Evolutionary conservation across 1,140 invertebrate species (phyloP).

Genomic region (Drosophila hydei): DNA sequence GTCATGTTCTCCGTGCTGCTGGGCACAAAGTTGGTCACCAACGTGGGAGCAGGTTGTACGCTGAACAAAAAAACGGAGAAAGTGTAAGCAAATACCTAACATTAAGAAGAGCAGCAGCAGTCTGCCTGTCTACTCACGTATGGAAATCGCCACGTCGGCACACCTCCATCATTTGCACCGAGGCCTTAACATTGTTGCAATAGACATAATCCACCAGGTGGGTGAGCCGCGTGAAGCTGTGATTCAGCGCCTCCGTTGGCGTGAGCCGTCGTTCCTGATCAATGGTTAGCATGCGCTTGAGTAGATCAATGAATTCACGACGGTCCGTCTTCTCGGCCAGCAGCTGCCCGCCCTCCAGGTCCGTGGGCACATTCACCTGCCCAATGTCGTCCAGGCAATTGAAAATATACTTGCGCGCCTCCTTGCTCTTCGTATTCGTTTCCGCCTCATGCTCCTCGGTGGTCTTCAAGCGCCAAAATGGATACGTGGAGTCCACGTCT

Average conservation of each 20-base stretch:
- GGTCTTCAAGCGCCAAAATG: constrained; percentile 98
- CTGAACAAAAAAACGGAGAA: constrained; percentile 32
- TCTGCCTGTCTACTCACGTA: constrained; percentile 83
- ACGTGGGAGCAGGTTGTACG: constrained; percentile 87
- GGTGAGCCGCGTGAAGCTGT: constrained; percentile 96
- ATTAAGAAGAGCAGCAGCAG: background rate
- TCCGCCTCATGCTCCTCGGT: constrained; percentile 99
- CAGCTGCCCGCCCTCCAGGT: constrained; percentile 97
- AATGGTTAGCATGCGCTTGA: constrained; percentile 98
- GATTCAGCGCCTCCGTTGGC: constrained; percentile 97
- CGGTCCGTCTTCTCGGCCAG: constrained; percentile 98
- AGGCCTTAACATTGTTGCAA: constrained; percentile 97
- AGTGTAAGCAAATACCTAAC: background rate
- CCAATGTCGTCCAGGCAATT: constrained; percentile 99
- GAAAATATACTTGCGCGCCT: constrained; percentile 99
- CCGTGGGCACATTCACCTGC: constrained; percentile 98
- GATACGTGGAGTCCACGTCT: constrained; percentile 97
- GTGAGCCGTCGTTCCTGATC: constrained; percentile 98
- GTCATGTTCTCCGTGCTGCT: constrained; percentile 93
- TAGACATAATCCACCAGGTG: constrained; percentile 98
- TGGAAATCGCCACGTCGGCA: constrained; percentile 88
- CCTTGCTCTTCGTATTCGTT: constrained; percentile 99
- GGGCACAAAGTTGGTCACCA: constrained; percentile 89
- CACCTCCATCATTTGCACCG: constrained; percentile 98
- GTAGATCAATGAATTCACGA: constrained; percentile 97